Evolutionary conservation across 2,888 invertebrate species (phyloP).

Genomic region (Carabus problematicus): DNA sequence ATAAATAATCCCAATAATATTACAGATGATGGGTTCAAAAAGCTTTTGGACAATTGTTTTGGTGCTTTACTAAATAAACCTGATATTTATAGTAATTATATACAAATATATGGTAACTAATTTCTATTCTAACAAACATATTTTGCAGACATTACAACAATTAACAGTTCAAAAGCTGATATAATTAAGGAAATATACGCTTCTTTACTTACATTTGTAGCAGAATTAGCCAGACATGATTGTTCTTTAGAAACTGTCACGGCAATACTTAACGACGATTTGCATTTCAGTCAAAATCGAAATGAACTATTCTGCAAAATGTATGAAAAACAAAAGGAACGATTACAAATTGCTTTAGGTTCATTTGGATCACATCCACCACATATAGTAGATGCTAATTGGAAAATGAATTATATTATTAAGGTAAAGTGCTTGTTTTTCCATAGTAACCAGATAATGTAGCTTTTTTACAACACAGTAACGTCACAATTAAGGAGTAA

Average conservation of each 20-base stretch:
- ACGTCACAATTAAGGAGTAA: too few species aligned
- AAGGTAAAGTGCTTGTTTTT: slow-evolving; percentile 50
- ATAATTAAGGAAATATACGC: slow-evolving; percentile 54
- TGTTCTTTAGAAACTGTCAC: slow-evolving; percentile 49
- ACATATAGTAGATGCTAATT: slow-evolving; percentile 66
- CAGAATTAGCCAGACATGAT: slow-evolving; percentile 53
- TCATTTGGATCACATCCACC: slow-evolving; percentile 59
- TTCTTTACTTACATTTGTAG: slow-evolving; percentile 51
- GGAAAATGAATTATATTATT: slow-evolving; percentile 65
- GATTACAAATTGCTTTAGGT: slow-evolving; percentile 52
- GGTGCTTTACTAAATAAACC: slow-evolving; percentile 47
- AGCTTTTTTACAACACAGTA: too few species aligned
- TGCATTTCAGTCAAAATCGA: slow-evolving; percentile 49
- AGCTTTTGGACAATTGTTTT: slow-evolving; percentile 52
- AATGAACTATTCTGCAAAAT: slow-evolving; percentile 49
- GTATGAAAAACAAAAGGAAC: slow-evolving; percentile 51
- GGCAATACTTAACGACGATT: slow-evolving; percentile 50
- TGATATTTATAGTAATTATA: slow-evolving; percentile 49
- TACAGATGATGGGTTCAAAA: slow-evolving; percentile 49
- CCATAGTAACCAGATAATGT: not conserved
- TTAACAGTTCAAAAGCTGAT: slow-evolving; percentile 55
- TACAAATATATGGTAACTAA: too few species aligned
- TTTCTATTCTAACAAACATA: not conserved
- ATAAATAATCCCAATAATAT: slow-evolving; percentile 48
- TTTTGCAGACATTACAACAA: slow-evolving; percentile 50